phyloP scores from a whole-genome alignment of 2,888 invertebrate genomes.

The Melangyna quadrimaculata region DNA sequence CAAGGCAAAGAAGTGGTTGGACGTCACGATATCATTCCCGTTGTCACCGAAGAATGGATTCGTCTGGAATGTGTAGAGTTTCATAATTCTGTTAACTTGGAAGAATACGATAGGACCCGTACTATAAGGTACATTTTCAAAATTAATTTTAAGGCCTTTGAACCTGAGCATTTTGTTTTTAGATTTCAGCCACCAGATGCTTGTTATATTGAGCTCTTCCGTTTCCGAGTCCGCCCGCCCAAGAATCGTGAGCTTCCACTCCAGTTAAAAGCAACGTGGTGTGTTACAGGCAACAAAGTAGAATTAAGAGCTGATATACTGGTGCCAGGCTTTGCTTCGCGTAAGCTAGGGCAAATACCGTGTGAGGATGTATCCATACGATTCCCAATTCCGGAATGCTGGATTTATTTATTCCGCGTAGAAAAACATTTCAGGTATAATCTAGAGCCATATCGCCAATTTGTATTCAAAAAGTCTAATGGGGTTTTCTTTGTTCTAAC shows the following conservation, averaged over 20 bases:
- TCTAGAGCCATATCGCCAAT: rapidly evolving
- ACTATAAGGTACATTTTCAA: conserved; percentile 87
- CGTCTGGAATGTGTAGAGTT: conserved; percentile 96
- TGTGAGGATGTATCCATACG: conserved; percentile 98
- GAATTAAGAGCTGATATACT: conserved; percentile 97
- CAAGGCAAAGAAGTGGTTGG: conserved; percentile 99
- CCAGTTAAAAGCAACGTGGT: conserved; percentile 94
- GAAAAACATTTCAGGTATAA: conserved; percentile 93
- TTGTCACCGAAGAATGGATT: conserved; percentile 99
- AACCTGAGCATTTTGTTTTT: conserved; percentile 68
- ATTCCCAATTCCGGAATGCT: conserved; percentile 99
- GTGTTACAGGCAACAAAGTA: conserved; percentile 93
- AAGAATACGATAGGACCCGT: conserved; percentile 92
- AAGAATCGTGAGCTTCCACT: conserved; percentile 98
- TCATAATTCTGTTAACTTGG: conserved; percentile 95
- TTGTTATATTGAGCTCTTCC: conserved; percentile 97
- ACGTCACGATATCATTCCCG: conserved; percentile 98
- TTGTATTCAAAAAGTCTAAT: neutral
- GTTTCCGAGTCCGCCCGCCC: conserved; percentile 97
- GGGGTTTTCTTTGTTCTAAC: neutral
- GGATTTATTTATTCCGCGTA: conserved; percentile 99
- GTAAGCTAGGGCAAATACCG: conserved; percentile 96
- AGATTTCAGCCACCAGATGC: conserved; percentile 98
- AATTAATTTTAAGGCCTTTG: no score
- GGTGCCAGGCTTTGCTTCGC: conserved; percentile 97